These are phyloP conservation scores for Dendrocincla tyrannina DNA, from an alignment of 2,797 vertebrate species.

Conservation along the genomic window DNA sequence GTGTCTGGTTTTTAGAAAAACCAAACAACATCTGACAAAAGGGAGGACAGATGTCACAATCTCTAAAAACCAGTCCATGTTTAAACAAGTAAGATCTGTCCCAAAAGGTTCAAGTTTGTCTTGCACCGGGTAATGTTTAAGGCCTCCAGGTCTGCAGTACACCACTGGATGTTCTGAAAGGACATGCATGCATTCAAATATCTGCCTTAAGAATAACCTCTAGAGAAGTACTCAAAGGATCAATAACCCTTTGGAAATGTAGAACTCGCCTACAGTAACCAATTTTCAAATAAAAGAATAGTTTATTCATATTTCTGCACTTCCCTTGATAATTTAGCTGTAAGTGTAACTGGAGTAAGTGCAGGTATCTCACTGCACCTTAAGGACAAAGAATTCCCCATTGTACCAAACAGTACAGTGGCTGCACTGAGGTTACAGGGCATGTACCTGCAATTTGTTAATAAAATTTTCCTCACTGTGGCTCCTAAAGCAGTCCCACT, in stretches of 20 bases:
- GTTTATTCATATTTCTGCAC: neutral
- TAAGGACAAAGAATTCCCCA: neutral
- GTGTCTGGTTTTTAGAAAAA: neutral
- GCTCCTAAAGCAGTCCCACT: neutral
- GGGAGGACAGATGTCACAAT: neutral
- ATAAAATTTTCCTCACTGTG: neutral
- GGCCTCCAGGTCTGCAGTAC: neutral
- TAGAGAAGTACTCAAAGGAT: neutral
- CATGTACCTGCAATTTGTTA: neutral
- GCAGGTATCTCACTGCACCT: neutral
- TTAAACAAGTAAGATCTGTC: neutral
- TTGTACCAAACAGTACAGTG: neutral
- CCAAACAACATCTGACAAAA: neutral
- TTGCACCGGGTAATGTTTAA: neutral
- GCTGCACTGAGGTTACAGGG: neutral
- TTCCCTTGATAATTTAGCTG: neutral
- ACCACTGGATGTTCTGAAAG: neutral
- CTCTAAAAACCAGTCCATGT: neutral
- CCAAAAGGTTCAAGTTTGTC: neutral
- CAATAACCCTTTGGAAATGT: neutral
- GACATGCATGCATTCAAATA: neutral
- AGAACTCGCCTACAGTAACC: neutral
- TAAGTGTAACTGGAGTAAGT: neutral
- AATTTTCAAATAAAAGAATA: neutral
- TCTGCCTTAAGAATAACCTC: neutral